These are phyloP conservation scores for Strix occidentalis DNA, from an alignment of 2,797 vertebrate species.

Conservation along the genomic window DNA sequence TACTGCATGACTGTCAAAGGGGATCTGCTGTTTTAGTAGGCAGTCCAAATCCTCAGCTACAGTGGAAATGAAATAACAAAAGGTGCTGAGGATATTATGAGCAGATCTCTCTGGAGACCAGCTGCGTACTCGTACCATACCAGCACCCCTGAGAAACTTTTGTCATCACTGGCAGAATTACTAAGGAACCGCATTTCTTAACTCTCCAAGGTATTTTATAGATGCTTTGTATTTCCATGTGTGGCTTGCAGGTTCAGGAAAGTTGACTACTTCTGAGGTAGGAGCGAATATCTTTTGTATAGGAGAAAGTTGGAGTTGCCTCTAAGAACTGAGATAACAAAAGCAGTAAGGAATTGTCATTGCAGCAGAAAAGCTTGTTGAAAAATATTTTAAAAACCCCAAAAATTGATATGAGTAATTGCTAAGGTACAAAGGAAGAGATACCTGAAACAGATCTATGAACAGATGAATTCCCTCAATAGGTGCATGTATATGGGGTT, in stretches of 20 bases:
- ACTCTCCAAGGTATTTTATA: background rate
- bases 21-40: background rate
- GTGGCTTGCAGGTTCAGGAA: background rate
- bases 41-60: background rate
- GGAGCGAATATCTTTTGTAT: background rate
- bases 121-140: background rate
- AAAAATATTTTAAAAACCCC: background rate
- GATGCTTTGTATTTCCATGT: background rate
- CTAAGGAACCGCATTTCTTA: background rate
- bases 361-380: background rate
- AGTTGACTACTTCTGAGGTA: background rate
- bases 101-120: background rate
- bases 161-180: background rate
- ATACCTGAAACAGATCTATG: background rate
- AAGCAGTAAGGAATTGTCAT: background rate
- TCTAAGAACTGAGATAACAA: background rate
- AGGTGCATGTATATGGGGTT: accelerated
- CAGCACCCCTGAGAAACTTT: background rate
- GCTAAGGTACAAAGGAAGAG: background rate
- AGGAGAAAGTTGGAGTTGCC: background rate
- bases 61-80: background rate
- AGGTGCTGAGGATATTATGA: background rate
- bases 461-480: background rate
- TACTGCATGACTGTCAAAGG: background rate
- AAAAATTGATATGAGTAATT: background rate